Evolutionary conservation across 2,113 vertebrate species (phyloP).

Genomic region (Vidua chalybeata): DNA sequence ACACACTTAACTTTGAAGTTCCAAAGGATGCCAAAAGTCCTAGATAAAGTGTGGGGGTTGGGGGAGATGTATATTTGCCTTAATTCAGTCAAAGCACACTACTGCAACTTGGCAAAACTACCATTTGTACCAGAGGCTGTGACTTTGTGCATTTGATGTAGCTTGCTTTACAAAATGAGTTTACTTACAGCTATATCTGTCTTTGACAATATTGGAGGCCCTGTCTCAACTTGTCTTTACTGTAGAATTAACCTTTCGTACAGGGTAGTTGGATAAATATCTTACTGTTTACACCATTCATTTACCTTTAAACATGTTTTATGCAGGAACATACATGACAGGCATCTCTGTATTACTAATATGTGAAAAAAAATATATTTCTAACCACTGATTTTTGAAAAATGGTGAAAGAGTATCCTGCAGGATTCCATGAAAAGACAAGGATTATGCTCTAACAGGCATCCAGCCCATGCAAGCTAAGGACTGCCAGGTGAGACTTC

Average conservation of each 20-base stretch:
- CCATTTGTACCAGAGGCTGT: not conserved
- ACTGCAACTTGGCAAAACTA: not conserved
- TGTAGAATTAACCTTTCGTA: not conserved
- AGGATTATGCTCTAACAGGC: not conserved
- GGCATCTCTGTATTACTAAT: not conserved
- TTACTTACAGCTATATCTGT: not conserved
- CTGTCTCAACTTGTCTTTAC: not conserved
- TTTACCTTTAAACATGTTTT: not conserved
- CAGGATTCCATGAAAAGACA: not conserved
- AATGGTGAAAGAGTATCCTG: not conserved
- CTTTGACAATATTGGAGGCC: not conserved
- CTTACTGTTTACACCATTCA: not conserved
- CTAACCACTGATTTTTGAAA: not conserved
- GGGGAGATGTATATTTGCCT: not conserved
- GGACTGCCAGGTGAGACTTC: not conserved
- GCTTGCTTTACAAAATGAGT: not conserved
- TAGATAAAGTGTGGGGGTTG: not conserved
- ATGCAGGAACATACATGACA: not conserved
- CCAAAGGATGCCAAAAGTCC: not conserved
- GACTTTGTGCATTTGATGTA: not conserved
- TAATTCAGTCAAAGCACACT: not conserved
- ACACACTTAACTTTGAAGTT: not conserved
- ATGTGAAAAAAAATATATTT: not conserved
- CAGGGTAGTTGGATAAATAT: not conserved
- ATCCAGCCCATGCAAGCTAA: not conserved